A percentile compares a stretch with the other conserved stretches of the same genome.
Conservation (phyloP, 2,888 invertebrate genomes). For the Cerceris rybyensis region DNA sequence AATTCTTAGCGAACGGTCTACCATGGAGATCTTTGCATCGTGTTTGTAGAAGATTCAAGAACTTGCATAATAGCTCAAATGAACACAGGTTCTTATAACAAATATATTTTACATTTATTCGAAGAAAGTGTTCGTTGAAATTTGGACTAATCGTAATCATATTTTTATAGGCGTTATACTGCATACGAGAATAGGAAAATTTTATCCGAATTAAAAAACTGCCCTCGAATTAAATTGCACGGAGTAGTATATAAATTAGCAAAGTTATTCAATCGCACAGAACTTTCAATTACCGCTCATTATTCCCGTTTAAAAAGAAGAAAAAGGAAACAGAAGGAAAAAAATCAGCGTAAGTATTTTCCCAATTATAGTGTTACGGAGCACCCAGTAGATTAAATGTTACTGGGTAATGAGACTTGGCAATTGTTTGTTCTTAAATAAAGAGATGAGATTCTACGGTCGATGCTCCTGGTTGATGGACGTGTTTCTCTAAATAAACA, state of each 20-base stretch:
- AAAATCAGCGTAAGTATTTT: constrained; percentile 9
- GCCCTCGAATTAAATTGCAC: constrained; percentile 52
- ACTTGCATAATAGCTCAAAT: constrained; percentile 48
- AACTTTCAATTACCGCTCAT: constrained; percentile 54
- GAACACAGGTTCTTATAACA: background rate
- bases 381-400: no score
- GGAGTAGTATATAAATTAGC: constrained; percentile 22
- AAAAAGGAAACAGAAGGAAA: constrained; percentile 20
- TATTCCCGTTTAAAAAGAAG: constrained; percentile 57
- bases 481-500: no score
- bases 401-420: no score
- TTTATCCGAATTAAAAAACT: background rate
- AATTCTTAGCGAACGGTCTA: constrained; percentile 73
- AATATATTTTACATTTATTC: no score
- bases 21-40: constrained; percentile 70
- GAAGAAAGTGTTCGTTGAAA: no score
- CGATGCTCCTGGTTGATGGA: no score
- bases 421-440: no score
- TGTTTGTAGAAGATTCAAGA: constrained; percentile 70
- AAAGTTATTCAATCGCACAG: constrained; percentile 64
- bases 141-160: no score
- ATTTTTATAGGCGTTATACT: no score
- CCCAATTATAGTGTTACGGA: no score
- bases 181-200: no score
- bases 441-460: no score